These are phyloP conservation scores for Acleris cristana DNA, from an alignment of 2,888 invertebrate species.

Conservation along the genomic window DNA sequence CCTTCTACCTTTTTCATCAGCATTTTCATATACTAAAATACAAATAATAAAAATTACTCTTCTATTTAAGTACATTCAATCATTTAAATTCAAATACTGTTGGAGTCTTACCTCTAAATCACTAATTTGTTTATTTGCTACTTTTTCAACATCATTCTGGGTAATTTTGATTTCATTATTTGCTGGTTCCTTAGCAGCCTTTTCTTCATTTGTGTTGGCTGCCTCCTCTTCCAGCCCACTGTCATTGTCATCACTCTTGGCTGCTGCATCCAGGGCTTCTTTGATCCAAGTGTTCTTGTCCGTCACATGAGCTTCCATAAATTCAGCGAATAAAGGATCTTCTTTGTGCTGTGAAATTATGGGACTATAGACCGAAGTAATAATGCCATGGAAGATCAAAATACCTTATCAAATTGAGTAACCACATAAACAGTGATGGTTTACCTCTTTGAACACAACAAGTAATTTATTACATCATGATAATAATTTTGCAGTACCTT, in stretches of 20 bases:
- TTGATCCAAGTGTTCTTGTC: constrained; percentile 73
- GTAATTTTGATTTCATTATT: constrained; percentile 40
- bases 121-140: constrained; percentile 89
- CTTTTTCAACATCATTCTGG: constrained; percentile 78
- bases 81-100: not conserved
- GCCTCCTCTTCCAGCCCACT: constrained; percentile 63
- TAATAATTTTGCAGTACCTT: constrained; percentile 65
- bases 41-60: constrained; percentile 4
- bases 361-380: no score
- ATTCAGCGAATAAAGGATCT: constrained; percentile 95
- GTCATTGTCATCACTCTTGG: constrained; percentile 64
- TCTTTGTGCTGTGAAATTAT: constrained; percentile 86
- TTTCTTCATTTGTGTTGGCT: constrained; percentile 38
- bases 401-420: no score
- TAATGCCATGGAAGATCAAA: no score
- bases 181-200: constrained; percentile 47
- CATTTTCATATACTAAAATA: constrained; percentile 88
- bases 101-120: constrained; percentile 86
- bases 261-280: constrained; percentile 64
- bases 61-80: not conserved
- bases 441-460: no score
- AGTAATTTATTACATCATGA: not conserved
- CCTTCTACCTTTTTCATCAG: constrained; percentile 82
- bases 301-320: constrained; percentile 91
- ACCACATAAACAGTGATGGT: no score